A percentile compares a stretch with the other conserved stretches of the same genome.
Conservation (phyloP, 2,797 vertebrate genomes). For the Poecilia wingei region DNA sequence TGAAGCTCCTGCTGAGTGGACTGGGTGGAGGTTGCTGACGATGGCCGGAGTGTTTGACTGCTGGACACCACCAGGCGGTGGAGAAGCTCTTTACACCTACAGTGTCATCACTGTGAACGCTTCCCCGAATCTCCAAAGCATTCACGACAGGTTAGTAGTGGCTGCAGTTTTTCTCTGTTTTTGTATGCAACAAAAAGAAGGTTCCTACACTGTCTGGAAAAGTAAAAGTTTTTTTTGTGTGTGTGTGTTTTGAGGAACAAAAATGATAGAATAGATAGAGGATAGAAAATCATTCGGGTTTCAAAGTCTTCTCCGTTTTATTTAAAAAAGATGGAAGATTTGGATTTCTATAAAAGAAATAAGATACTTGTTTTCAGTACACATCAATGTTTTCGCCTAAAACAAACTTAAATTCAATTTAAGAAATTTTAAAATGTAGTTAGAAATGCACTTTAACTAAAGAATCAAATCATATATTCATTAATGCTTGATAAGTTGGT, state of each 20-base stretch:
- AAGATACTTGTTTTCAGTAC: not conserved
- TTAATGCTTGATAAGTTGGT: not conserved
- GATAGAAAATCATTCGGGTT: not conserved
- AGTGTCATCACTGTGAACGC: conserved; percentile 92
- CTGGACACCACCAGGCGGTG: conserved; percentile 89
- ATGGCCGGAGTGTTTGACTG: conserved; percentile 96
- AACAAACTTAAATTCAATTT: not conserved
- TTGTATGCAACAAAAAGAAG: not conserved
- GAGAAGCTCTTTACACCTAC: conserved; percentile 89
- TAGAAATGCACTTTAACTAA: not conserved
- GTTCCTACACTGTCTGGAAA: not conserved
- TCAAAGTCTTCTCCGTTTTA: not conserved
- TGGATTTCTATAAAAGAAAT: not conserved
- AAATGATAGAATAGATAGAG: not conserved
- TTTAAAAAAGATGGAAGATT: not conserved
- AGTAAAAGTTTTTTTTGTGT: not conserved
- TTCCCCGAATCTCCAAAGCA: conserved; percentile 84
- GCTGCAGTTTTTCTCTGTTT: not conserved
- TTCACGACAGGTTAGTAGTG: conserved; percentile 87
- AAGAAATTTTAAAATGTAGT: not conserved
- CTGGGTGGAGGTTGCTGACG: conserved; percentile 88
- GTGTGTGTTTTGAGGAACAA: not conserved
- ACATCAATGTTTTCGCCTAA: not conserved
- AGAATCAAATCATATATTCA: not conserved
- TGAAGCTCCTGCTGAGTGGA: conserved; percentile 75